phyloP scores from a whole-genome alignment of 2,888 invertebrate species.

The Pycnomerus fuliginosus region DNA sequence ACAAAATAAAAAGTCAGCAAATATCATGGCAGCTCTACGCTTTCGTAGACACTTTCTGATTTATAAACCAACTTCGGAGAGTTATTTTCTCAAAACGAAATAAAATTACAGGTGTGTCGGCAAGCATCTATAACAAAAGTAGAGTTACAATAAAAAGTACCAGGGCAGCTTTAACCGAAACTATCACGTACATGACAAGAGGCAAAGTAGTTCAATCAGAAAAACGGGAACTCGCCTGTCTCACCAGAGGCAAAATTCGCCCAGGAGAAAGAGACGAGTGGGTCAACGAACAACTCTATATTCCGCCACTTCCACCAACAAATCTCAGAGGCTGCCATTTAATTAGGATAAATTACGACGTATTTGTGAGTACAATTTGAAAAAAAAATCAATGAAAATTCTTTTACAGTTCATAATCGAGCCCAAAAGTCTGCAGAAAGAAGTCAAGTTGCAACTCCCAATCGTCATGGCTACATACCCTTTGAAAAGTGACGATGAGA shows the following conservation, averaged over 20 bases:
- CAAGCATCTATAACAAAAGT: slow-evolving; percentile 81
- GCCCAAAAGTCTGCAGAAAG: slow-evolving; percentile 89
- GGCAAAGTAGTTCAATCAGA: slow-evolving; percentile 86
- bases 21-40: too few relatives aligned
- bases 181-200: slow-evolving; percentile 84
- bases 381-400: background rate
- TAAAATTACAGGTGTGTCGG: slow-evolving; percentile 60
- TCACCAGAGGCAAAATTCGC: slow-evolving; percentile 77
- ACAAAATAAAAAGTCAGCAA: too few relatives aligned
- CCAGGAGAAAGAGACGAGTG: slow-evolving; percentile 81
- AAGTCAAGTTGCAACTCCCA: slow-evolving; percentile 87
- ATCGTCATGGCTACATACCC: slow-evolving; percentile 92
- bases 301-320: slow-evolving; percentile 92
- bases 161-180: slow-evolving; percentile 82
- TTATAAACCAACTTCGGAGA: too few relatives aligned
- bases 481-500: slow-evolving; percentile 67
- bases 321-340: slow-evolving; percentile 92
- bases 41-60: too few relatives aligned
- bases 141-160: slow-evolving; percentile 83
- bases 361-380: slow-evolving; percentile 68
- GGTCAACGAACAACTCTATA: slow-evolving; percentile 85
- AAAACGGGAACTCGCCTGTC: slow-evolving; percentile 77
- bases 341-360: slow-evolving; percentile 90
- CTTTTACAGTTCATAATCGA: slow-evolving; percentile 78
- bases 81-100: too few relatives aligned